Percentiles rank a stretch among this genome's conserved stretches.
phyloP scores from a whole-genome alignment of 2,113 vertebrate species.

The Brachyistius frenatus region DNA sequence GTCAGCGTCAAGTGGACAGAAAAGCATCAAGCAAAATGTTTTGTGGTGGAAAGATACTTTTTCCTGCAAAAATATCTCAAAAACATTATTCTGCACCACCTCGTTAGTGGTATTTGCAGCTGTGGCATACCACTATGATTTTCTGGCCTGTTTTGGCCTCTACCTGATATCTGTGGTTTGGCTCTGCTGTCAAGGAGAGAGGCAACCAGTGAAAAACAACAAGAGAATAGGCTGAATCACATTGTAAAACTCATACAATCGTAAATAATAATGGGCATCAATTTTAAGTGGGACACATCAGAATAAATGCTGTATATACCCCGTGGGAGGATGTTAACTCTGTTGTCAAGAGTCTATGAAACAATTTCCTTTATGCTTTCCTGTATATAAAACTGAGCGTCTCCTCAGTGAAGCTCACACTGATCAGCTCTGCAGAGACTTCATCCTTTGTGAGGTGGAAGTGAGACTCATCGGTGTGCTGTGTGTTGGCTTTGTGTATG shows the following conservation, averaged over 20 bases:
- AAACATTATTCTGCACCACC: slow-evolving; percentile 83
- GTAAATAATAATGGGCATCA: slow-evolving; percentile 27
- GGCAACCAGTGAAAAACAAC: slow-evolving; percentile 81
- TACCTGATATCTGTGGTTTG: slow-evolving; percentile 92
- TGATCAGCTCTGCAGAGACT: slow-evolving; percentile 12
- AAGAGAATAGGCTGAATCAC: slow-evolving; percentile 34
- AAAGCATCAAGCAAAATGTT: slow-evolving; percentile 44
- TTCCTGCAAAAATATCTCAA: slow-evolving; percentile 81
- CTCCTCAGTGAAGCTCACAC: slow-evolving; percentile 24
- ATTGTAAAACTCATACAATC: not conserved
- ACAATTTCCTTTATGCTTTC: slow-evolving; percentile 21
- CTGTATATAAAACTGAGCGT: slow-evolving; percentile 27
- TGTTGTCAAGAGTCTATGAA: slow-evolving; percentile 46
- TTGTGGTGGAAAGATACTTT: slow-evolving; percentile 75
- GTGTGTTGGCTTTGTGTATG: slow-evolving; percentile 24
- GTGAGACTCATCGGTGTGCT: slow-evolving; percentile 16
- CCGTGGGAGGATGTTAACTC: slow-evolving; percentile 49
- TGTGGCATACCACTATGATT: slow-evolving; percentile 90
- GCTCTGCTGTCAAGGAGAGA: slow-evolving; percentile 86
- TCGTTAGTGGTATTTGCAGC: slow-evolving; percentile 89
- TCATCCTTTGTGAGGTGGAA: slow-evolving; percentile 15
- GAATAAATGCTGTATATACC: slow-evolving; percentile 47
- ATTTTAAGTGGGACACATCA: slow-evolving; percentile 30
- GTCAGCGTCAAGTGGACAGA: slow-evolving; percentile 55
- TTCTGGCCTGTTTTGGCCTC: slow-evolving; percentile 90